Conservation (phyloP, 2,113 vertebrate species). For the Tricholaema leucomelas region DNA sequence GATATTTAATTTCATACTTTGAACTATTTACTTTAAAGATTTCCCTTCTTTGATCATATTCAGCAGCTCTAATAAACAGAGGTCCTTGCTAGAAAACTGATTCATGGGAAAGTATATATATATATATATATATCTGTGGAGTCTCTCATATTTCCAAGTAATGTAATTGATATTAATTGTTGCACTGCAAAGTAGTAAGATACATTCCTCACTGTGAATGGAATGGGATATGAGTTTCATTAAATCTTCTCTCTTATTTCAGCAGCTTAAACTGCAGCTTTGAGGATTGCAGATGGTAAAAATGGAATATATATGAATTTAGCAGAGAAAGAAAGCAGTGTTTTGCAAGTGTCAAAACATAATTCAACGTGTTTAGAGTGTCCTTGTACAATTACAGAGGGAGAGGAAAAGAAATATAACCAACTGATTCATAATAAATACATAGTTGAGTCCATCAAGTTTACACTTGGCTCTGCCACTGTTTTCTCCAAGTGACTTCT, state of each 20-base stretch:
- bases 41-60: conserved; percentile 2
- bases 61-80: background rate
- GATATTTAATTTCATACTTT: conserved; percentile 15
- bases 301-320: conserved; percentile 18
- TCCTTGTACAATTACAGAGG: conserved; percentile 4
- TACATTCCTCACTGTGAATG: conserved; percentile 14
- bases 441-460: background rate
- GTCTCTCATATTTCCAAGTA: conserved; percentile 24
- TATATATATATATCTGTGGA: background rate
- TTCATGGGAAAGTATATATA: background rate
- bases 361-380: conserved; percentile 5
- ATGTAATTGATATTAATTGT: conserved; percentile 47
- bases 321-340: background rate
- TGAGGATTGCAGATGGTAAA: conserved; percentile 27
- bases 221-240: conserved; percentile 5
- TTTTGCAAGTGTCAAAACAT: conserved; percentile 34
- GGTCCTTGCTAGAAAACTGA: background rate
- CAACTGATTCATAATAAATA: background rate
- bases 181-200: conserved; percentile 9
- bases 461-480: background rate
- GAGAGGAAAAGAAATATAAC: background rate
- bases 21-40: background rate
- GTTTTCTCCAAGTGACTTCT: background rate
- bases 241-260: conserved; percentile 42
- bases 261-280: background rate